Conservation (phyloP, 2,797 vertebrate species). For the Trichosurus vulpecula region DNA sequence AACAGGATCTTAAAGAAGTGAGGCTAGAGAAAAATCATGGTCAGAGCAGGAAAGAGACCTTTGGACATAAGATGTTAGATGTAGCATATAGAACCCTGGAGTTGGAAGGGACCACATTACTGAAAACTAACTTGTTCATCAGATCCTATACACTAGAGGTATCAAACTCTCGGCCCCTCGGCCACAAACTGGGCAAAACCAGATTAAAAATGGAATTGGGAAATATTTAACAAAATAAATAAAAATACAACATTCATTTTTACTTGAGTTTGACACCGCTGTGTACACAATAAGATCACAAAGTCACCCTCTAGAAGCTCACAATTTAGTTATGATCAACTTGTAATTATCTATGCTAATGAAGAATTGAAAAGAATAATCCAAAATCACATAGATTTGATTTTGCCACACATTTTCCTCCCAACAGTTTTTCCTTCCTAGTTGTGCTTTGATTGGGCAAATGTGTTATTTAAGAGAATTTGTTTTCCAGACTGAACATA, state of each 20-base stretch:
- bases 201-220: neutral
- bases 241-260: neutral
- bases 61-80: neutral
- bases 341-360: neutral
- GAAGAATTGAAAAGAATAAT: neutral
- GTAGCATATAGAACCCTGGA: neutral
- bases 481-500: neutral
- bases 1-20: neutral
- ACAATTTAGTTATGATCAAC: neutral
- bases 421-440: neutral
- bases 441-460: neutral
- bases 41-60: neutral
- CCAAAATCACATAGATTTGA: neutral
- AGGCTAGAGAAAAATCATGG: neutral
- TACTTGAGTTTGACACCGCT: neutral
- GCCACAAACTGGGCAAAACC: neutral
- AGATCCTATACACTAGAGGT: neutral
- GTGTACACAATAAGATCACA: neutral
- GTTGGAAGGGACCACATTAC: neutral
- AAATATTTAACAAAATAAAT: neutral
- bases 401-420: neutral
- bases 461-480: neutral
- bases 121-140: neutral
- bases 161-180: neutral
- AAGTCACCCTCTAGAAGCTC: neutral